Evolutionary conservation across 2,797 vertebrate genomes (phyloP).

Genomic region (Furcifer pardalis): DNA sequence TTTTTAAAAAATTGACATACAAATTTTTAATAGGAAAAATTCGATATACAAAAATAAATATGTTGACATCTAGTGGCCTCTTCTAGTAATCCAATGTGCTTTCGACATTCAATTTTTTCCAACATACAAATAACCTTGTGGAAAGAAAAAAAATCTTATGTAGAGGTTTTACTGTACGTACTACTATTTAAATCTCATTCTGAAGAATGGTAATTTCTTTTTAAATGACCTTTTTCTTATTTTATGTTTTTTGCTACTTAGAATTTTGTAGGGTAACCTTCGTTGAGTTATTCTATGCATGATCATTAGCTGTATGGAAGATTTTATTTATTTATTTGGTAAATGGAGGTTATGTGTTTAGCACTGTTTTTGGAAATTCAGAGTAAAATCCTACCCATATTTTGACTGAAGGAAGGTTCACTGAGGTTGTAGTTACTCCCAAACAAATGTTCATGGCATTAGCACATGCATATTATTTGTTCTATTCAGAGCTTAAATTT

Average conservation of each 20-base stretch:
- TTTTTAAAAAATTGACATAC: too few species aligned
- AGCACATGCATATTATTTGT: background rate
- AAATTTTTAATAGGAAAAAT: too few species aligned
- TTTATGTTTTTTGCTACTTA: background rate
- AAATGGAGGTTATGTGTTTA: background rate
- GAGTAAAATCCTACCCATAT: background rate
- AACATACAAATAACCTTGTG: too few species aligned
- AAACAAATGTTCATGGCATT: background rate
- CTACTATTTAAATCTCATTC: background rate
- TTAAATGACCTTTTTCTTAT: background rate
- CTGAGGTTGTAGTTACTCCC: background rate
- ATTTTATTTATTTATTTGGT: conserved; percentile 18
- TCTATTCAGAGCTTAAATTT: background rate
- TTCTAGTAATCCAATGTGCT: too few species aligned
- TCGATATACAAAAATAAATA: too few species aligned
- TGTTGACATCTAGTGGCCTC: too few species aligned
- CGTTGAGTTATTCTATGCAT: background rate
- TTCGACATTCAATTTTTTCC: too few species aligned
- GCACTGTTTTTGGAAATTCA: background rate
- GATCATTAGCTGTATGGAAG: background rate
- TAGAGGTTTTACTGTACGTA: too few species aligned
- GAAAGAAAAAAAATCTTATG: too few species aligned
- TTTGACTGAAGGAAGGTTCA: background rate
- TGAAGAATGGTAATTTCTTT: background rate
- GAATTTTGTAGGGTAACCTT: background rate